phyloP scores from a whole-genome alignment of 2,888 invertebrate species.

The Agriopis leucophaearia region DNA sequence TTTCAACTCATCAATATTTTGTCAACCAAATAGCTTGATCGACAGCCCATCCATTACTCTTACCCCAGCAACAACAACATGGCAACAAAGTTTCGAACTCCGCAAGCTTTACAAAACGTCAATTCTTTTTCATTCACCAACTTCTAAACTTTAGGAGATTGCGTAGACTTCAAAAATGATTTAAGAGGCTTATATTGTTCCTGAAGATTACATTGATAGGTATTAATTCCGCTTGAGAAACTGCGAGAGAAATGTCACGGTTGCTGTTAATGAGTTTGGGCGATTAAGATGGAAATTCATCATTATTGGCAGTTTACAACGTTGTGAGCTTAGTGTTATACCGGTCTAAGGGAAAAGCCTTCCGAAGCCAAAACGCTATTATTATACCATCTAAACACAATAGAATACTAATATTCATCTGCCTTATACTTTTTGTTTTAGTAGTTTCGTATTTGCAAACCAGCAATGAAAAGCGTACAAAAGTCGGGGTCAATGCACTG shows the following conservation, averaged over 20 bases:
- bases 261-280: constrained; percentile 33
- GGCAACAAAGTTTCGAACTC: constrained; percentile 51
- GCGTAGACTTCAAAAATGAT: constrained; percentile 41
- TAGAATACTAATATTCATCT: too few relatives aligned
- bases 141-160: constrained; percentile 42
- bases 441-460: too few relatives aligned
- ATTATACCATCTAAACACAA: too few relatives aligned
- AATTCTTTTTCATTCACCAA: constrained; percentile 47
- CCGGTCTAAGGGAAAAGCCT: too few relatives aligned
- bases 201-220: constrained; percentile 45
- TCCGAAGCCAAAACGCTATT: too few relatives aligned
- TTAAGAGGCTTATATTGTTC: constrained; percentile 46
- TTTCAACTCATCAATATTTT: constrained; percentile 48
- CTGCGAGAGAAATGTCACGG: constrained; percentile 23
- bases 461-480: too few relatives aligned
- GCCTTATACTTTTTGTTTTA: too few relatives aligned
- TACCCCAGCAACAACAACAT: constrained; percentile 38
- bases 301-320: constrained; percentile 27
- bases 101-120: constrained; percentile 41
- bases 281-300: constrained; percentile 23
- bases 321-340: neutral
- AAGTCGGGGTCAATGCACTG: too few relatives aligned
- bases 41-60: constrained; percentile 56
- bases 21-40: constrained; percentile 55
- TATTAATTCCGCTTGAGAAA: constrained; percentile 34